Evolutionary conservation across 2,113 vertebrate species (phyloP).

Genomic region (Pholis gunnellus): DNA sequence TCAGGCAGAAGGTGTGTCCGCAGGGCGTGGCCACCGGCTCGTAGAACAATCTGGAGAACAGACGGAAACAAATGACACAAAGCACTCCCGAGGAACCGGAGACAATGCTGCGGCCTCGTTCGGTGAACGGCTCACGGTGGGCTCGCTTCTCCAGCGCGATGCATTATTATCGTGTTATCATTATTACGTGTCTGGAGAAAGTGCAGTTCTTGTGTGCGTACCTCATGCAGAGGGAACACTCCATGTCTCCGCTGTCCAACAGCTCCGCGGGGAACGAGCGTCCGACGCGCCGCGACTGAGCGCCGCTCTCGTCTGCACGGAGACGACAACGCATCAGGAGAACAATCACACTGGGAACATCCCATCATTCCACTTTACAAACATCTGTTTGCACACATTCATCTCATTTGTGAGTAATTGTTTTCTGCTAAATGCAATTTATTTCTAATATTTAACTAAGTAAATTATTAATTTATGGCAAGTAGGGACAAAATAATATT

Average conservation of each 20-base stretch:
- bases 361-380: too few species aligned
- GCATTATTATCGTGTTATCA: too few species aligned
- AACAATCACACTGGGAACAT: too few species aligned
- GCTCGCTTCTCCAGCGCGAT: too few species aligned
- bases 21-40: conserved; percentile 94
- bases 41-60: conserved; percentile 88
- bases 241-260: conserved; percentile 90
- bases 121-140: too few species aligned
- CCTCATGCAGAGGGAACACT: conserved; percentile 97
- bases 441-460: too few species aligned
- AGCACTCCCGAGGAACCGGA: neutral
- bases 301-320: conserved; percentile 76
- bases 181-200: too few species aligned
- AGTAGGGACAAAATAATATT: neutral
- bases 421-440: too few species aligned
- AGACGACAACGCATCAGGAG: neutral
- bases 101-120: too few species aligned
- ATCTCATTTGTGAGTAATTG: neutral
- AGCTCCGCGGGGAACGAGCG: conserved; percentile 81
- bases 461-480: neutral
- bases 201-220: too few species aligned
- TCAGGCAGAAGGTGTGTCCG: conserved; percentile 95
- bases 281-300: conserved; percentile 37
- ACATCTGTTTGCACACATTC: too few species aligned
- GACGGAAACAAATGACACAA: conserved; percentile 3